Percentiles rank a stretch among this genome's conserved stretches.
Evolutionary conservation across 92 coral and sea anemone genomes (phyloP).

Genomic region (Muricea muricata): DNA sequence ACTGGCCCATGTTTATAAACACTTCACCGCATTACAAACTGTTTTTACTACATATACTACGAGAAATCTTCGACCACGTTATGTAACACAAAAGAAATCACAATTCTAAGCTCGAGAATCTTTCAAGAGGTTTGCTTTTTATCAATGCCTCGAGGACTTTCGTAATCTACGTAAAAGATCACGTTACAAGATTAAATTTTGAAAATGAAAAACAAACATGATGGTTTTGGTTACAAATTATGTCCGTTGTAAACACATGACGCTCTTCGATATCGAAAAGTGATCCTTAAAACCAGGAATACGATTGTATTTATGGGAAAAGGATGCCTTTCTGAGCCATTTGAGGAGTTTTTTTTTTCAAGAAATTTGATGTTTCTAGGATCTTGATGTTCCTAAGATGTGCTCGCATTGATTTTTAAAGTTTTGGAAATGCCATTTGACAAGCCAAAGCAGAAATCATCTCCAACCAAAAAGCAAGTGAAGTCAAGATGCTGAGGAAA

Average conservation of each 20-base stretch:
- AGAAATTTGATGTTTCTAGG: no score
- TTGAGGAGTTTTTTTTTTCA: no score
- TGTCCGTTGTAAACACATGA: not conserved
- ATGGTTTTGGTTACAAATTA: not conserved
- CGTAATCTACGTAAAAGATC: not conserved
- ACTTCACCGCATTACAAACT: not conserved
- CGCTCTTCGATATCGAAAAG: not conserved
- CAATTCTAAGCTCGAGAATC: no score
- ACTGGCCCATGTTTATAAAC: not conserved
- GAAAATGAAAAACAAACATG: not conserved
- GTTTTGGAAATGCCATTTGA: no score
- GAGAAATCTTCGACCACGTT: not conserved
- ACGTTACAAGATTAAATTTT: not conserved
- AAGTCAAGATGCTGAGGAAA: no score
- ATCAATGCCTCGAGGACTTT: not conserved
- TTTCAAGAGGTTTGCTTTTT: no score
- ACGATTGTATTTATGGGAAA: no score
- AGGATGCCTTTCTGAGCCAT: no score
- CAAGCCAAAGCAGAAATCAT: no score
- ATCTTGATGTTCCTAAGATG: no score
- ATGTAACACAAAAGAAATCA: not conserved
- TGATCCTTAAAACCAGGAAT: not conserved
- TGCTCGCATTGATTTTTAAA: no score
- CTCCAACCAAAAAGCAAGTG: no score
- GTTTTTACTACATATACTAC: not conserved